Evolutionary conservation across 92 coral and sea anemone species (phyloP).

Genomic region (Galaxea fascicularis): DNA sequence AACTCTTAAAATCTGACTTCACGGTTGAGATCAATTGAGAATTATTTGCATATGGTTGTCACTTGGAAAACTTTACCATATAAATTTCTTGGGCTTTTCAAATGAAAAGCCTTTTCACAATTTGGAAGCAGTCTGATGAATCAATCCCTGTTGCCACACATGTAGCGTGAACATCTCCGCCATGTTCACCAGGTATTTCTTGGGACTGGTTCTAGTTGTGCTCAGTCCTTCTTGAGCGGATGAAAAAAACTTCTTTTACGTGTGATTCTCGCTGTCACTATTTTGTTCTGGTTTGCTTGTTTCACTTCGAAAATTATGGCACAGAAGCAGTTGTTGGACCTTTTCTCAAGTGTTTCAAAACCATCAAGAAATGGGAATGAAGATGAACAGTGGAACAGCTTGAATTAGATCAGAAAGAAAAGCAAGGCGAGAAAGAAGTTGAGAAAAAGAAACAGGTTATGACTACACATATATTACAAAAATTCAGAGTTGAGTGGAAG

Average conservation of each 20-base stretch:
- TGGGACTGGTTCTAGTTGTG: slow-evolving; percentile 47
- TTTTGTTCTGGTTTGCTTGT: slow-evolving; percentile 35
- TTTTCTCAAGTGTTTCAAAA: slow-evolving; percentile 32
- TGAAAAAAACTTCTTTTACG: slow-evolving; percentile 29
- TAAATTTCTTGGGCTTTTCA: slow-evolving; percentile 40
- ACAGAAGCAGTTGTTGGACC: slow-evolving; percentile 34
- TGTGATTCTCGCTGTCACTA: slow-evolving; percentile 45
- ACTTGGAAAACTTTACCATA: slow-evolving; percentile 27
- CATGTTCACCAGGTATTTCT: slow-evolving; percentile 44
- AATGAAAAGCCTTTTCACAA: slow-evolving; percentile 35
- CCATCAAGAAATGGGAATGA: slow-evolving; percentile 34
- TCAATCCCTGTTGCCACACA: slow-evolving; percentile 22
- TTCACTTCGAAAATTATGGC: slow-evolving; percentile 20
- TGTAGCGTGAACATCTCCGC: not conserved
- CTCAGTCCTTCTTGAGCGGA: slow-evolving; percentile 45
- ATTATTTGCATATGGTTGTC: slow-evolving; percentile 17
- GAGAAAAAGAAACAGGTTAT: slow-evolving; percentile 41
- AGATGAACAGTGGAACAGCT: slow-evolving; percentile 34
- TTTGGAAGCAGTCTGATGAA: slow-evolving; percentile 38
- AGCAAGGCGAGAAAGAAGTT: slow-evolving; percentile 38
- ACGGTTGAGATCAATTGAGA: slow-evolving; percentile 30
- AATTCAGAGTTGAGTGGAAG: slow-evolving; percentile 41
- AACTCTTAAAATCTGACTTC: slow-evolving; percentile 33
- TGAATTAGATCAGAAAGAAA: slow-evolving; percentile 25
- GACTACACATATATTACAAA: slow-evolving; percentile 10